Evolutionary conservation across 2,113 vertebrate species (phyloP).

Genomic region (Poecile atricapillus): DNA sequence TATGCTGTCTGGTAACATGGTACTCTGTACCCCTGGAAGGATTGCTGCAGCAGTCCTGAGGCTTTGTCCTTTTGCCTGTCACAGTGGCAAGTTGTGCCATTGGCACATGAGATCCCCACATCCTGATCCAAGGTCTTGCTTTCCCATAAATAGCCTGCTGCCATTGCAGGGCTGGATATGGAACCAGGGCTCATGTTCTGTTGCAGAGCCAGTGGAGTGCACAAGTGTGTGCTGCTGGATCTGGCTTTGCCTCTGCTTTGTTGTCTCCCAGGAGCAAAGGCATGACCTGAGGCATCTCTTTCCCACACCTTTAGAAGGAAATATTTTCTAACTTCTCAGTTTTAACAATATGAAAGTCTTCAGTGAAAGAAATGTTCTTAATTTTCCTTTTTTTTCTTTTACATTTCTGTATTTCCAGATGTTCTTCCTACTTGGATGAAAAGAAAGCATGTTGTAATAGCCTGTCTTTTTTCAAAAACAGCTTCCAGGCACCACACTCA

Average conservation of each 20-base stretch:
- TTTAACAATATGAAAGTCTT: not conserved
- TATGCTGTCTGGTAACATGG: fast-evolving
- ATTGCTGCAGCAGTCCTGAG: not conserved
- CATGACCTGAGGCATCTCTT: not conserved
- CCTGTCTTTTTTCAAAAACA: not conserved
- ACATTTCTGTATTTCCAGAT: not conserved
- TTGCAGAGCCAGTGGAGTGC: not conserved
- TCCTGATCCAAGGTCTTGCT: not conserved
- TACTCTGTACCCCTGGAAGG: not conserved
- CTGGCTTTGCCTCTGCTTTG: not conserved
- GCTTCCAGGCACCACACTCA: not conserved
- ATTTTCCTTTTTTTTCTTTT: not conserved
- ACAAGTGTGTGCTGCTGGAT: not conserved
- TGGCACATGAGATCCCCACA: not conserved
- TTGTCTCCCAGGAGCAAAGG: not conserved
- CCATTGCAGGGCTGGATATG: not conserved
- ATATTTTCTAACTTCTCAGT: not conserved
- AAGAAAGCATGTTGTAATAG: not conserved
- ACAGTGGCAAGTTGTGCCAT: fast-evolving
- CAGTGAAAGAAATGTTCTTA: not conserved
- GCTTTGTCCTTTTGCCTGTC: not conserved
- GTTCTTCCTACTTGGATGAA: not conserved
- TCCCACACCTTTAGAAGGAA: not conserved
- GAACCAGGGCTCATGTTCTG: not conserved
- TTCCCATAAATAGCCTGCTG: not conserved